phyloP scores from a whole-genome alignment of 2,113 vertebrate genomes.

The Muntiacus reevesi region DNA sequence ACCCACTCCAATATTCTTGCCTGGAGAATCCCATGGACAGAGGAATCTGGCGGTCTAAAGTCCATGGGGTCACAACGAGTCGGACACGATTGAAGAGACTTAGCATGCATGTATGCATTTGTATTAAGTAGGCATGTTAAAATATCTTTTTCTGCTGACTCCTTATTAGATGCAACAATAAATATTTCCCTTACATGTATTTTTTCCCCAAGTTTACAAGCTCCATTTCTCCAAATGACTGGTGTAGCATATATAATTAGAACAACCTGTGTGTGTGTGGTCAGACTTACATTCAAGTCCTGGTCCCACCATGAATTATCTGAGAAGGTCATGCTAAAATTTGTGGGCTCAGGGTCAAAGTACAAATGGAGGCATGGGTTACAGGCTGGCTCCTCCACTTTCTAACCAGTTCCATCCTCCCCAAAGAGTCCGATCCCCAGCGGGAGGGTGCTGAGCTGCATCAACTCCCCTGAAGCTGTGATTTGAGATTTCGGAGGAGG shows the following conservation, averaged over 20 bases:
- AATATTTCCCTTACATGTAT: neutral
- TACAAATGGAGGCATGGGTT: neutral
- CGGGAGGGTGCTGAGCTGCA: neutral
- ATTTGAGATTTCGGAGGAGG: accelerated
- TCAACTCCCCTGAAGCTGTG: neutral
- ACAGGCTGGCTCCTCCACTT: neutral
- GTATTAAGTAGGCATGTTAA: neutral
- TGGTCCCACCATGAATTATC: neutral
- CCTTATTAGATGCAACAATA: neutral
- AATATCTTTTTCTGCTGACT: neutral
- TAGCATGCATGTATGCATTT: neutral
- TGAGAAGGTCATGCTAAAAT: neutral
- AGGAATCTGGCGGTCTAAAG: neutral
- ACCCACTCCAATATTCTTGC: neutral
- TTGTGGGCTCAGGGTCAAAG: neutral
- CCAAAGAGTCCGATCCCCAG: neutral
- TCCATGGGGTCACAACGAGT: neutral
- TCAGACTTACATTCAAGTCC: neutral
- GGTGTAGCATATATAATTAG: neutral
- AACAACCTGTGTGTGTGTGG: neutral
- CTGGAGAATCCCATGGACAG: neutral
- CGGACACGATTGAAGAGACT: neutral
- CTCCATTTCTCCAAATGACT: neutral
- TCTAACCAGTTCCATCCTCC: neutral
- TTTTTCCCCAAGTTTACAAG: neutral